phyloP scores from a whole-genome alignment of 1,140 invertebrate genomes.

The Lasioglossum albipes region DNA sequence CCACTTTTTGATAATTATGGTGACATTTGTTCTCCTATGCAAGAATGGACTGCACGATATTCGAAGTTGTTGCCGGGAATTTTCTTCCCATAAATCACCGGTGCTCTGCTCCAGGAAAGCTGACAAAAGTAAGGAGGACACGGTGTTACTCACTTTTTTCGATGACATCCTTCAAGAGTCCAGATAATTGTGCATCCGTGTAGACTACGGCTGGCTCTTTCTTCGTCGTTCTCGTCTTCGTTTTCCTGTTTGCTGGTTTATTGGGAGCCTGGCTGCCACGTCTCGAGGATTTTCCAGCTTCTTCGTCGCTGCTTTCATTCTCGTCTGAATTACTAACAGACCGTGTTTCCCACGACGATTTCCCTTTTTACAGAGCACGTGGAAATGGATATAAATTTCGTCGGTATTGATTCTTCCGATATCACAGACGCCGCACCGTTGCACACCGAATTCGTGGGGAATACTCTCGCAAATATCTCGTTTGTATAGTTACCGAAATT shows the following conservation, averaged over 20 bases:
- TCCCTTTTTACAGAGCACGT: conserved; percentile 61
- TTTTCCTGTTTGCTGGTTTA: conserved; percentile 50
- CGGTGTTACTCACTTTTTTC: conserved; percentile 67
- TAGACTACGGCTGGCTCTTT: conserved; percentile 69
- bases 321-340: conserved; percentile 68
- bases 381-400: conserved; percentile 57
- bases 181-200: conserved; percentile 75
- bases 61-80: conserved; percentile 27
- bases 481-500: too few relatives aligned
- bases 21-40: not conserved
- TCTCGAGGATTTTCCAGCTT: conserved; percentile 60
- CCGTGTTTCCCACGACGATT: conserved; percentile 75
- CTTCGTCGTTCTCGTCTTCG: conserved; percentile 57
- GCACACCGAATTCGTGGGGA: too few relatives aligned
- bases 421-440: too few relatives aligned
- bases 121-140: not conserved
- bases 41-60: not conserved
- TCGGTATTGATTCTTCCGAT: conserved; percentile 13
- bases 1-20: too few relatives aligned
- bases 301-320: conserved; percentile 57
- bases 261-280: conserved; percentile 36
- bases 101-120: not conserved
- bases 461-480: too few relatives aligned
- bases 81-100: conserved; percentile 60
- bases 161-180: conserved; percentile 75